Evolutionary conservation across 1,140 invertebrate species (phyloP), one percentile per base, ranked within the genome.

Genomic region (Philopotamus ludificatus): DNA sequence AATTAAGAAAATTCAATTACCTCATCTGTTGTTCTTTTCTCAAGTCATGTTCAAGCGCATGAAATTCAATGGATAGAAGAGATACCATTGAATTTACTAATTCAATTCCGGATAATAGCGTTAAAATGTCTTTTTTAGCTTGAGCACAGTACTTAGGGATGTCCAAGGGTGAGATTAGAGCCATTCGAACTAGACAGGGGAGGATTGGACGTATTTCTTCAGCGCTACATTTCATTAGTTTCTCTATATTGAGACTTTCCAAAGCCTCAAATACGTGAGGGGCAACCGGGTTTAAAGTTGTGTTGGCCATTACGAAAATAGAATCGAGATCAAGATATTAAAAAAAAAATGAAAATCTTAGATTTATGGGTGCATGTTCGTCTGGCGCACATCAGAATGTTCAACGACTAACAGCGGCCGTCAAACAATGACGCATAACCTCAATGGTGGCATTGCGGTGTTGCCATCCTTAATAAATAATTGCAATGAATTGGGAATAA

Each of bases 11-110:
- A 45, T 18, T 45, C 44, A 45, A 45, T 45, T 9, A 92, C 85
- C 92, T 87, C 63, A 96, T 83, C 76, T 93, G 89, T 73, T 95
- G 90, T 79, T 98, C 95, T 76, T 94, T 96, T 73, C 92, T 92
- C 0, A 97, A 89, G 74, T 98, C 94, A 16, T 88, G 87, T 81
- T 98, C 95, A 23, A 98, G 80, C 15, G 89, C 86, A 74, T 95
- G 92, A 79, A 97, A 98, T 80, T 98, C 94, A 44, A 98, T 95
- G 1, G 94, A 95, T 9, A 98, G 80, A 1, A 97, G 80, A 8
- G 92, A 92, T 3, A 98, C 94, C 54, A 98, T 91, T 45, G 93
- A 92, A 79, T 98, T 98, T 0, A 97, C 95, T 23, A 93, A 85
- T 77, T 97, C 94, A 67, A 96, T 92, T 1, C 92, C 92, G 1